Evolutionary conservation across 2,113 vertebrate species (phyloP).

Genomic region (Antigone vipio): DNA sequence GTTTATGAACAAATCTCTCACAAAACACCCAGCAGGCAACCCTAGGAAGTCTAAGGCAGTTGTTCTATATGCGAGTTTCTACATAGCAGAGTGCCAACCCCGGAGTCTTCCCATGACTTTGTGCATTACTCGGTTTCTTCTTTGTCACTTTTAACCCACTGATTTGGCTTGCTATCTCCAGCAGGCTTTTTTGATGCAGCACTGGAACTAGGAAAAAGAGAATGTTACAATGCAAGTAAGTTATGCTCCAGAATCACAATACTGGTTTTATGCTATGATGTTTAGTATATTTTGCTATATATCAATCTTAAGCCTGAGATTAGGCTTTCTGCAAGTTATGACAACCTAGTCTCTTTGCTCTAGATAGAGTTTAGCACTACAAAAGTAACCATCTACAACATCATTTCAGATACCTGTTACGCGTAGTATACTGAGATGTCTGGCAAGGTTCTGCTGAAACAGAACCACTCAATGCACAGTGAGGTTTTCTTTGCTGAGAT

Average conservation of each 20-base stretch:
- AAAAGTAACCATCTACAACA: neutral
- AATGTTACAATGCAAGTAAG: neutral
- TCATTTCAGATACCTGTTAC: slow-evolving; percentile 76
- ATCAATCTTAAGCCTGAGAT: neutral
- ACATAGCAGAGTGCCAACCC: slow-evolving; percentile 3
- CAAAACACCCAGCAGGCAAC: neutral
- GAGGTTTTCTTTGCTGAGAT: slow-evolving; percentile 56
- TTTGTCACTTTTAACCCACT: slow-evolving; percentile 30
- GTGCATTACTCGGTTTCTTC: slow-evolving; percentile 24
- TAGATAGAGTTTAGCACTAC: neutral
- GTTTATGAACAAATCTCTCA: slow-evolving; percentile 17
- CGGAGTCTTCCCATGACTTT: slow-evolving; percentile 39
- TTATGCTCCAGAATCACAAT: neutral
- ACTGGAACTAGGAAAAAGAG: slow-evolving; percentile 22
- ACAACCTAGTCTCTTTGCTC: neutral
- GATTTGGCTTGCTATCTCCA: slow-evolving; percentile 55
- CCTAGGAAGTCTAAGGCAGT: slow-evolving; percentile 61
- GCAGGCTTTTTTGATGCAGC: slow-evolving; percentile 22
- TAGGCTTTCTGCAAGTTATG: neutral
- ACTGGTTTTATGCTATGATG: neutral
- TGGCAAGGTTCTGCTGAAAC: slow-evolving; percentile 79
- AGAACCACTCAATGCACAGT: slow-evolving; percentile 20
- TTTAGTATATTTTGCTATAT: neutral
- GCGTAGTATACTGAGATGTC: slow-evolving; percentile 68
- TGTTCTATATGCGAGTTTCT: slow-evolving; percentile 55